Base-by-base conservation (phyloP, 2,113 vertebrate species). In the Madoqua kirkii region DNA sequence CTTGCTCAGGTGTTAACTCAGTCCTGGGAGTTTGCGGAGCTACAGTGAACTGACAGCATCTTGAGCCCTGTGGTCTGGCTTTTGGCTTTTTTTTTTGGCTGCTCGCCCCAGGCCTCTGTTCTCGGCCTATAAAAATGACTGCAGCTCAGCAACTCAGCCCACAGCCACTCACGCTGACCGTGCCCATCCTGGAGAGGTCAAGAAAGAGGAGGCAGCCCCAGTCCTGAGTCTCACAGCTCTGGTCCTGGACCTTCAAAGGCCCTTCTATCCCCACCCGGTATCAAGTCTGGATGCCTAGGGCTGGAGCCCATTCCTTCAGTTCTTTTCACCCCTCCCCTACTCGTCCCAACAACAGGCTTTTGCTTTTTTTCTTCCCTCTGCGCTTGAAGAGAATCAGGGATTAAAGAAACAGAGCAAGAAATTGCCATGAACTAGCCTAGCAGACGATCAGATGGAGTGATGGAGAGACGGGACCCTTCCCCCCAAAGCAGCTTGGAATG, bases 351-450 rank as follows among this genome's bases (percentile, higher is more conserved):
- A 54, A 36, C 2, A 81, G 81, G 84, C 90, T 93, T 96, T 96
- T 93, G 94, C 94, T 95, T 95, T 97, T 93, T 74, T 48, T 93
- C 84, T 95, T 93, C 83, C 91, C 82, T 98, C 87, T 97, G 94
- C 87, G 64, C 98, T 98, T 98, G 97, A 98, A 93, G 95, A 97
- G 95, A 97, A 98, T 91, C 96, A 95, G 96, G 98, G 98, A 98
- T 98, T 98, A 98, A 98, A 98, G 97, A 98, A 98, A 97, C 92
- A 5, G 97, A 98, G 97, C 98, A 98, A 98, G 98, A 98, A 98
- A 98, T 98, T 98, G 97, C 98, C 93, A 97, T 91, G 97, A 98
- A 64, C 98, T 96, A 98, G 82, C 97, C 93, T 98, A 97, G 98
- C 98, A 87, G 92, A 95, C 43, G 1, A 98, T 98, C 98, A 97